Base-by-base conservation (phyloP, 2,888 invertebrate species). In the Dendrolimus houi region DNA sequence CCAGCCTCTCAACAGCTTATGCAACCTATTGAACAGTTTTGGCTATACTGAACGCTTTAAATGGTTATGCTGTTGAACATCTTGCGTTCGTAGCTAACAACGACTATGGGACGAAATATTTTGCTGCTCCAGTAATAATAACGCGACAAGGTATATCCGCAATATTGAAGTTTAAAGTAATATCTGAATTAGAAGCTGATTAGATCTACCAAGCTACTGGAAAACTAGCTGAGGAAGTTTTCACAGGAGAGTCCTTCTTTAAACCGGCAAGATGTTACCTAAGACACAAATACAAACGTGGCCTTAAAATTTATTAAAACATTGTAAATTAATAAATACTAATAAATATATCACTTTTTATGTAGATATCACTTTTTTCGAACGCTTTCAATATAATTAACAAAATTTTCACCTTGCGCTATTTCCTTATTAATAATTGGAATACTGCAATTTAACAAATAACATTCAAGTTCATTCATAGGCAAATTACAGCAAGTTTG, bases 401-500 rank as follows among this genome's bases (percentile, higher is more conserved):
- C 69, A 60, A 77, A 78, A 42, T 75, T 68, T 71, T 86, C 85
- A 29, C 84, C 85, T 41, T 69, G 57, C n/a, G 57, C 55, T 6
- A 85, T 70, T 55, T 85, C 84, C 54, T 66, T 61, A 52, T 81
- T 81, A 58, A 85, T 65, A 47, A 69, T 29, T 2, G 78, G 72
- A 29, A 79, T 63, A 12, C 78, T 69, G 52, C 61, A 56, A 52
- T 64, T 68, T 56, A 85, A 61, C 9, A 83, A 67, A 2, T 65
- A 64, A 3, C 65, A 60, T 65, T 86, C 85, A 57, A 66, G 77
- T 12, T 79, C 74, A 59, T 63, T 82, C 67, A 83, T 72, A 0
- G 67, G 62, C 55, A 79, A 75, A 56, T 71, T 63, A 52, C 60
- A 63, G 61, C 77, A 78, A 2, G 75, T 67, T 41, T 74, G 66